Percentiles rank a stretch among this genome's conserved stretches.
These are phyloP conservation scores for Eremophila alpestris DNA, from an alignment of 2,797 vertebrate species.

Conservation along the genomic window DNA sequence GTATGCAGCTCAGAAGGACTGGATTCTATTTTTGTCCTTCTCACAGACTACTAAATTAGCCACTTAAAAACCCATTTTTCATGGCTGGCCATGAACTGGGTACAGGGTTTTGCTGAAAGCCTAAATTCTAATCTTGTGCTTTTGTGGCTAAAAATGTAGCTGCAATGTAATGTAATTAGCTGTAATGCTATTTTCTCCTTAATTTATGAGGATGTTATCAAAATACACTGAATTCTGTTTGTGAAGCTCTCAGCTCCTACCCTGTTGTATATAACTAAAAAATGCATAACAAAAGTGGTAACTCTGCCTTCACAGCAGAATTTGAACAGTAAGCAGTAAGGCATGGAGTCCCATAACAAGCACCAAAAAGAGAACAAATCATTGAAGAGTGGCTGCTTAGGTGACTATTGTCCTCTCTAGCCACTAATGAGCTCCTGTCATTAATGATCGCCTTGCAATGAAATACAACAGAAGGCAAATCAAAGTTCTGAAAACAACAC, in stretches of 20 bases:
- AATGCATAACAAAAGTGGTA: not conserved
- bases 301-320: not conserved
- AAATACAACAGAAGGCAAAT: not conserved
- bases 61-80: constrained; percentile 5
- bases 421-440: not conserved
- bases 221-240: not conserved
- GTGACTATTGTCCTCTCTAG: not conserved
- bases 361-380: not conserved
- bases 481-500: not conserved
- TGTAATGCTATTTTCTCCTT: not conserved
- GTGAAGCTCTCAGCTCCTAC: not conserved
- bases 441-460: not conserved
- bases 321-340: not conserved
- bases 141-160: constrained; percentile 11
- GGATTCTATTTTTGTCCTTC: constrained; percentile 7
- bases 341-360: not conserved
- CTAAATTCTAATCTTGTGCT: not conserved
- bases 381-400: not conserved
- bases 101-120: not conserved
- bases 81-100: not conserved
- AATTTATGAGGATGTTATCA: not conserved
- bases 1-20: not conserved
- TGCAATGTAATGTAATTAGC: not conserved
- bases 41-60: not conserved
- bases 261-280: not conserved